A percentile compares a stretch with the other conserved stretches of the same genome.
phyloP scores from a whole-genome alignment of 2,888 invertebrate genomes.

The Nyleta sp. region DNA sequence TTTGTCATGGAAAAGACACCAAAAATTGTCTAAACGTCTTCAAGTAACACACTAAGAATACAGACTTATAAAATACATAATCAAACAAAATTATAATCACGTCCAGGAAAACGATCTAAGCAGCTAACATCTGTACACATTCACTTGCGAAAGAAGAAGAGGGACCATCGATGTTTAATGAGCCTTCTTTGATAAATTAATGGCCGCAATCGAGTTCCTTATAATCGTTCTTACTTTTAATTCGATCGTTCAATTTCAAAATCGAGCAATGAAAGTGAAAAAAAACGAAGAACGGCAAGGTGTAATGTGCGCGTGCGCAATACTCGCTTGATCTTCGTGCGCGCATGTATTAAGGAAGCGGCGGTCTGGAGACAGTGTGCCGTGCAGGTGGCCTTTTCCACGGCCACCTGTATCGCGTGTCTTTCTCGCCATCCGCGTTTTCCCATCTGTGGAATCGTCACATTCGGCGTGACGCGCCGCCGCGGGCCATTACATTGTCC shows the following conservation, averaged over 20 bases:
- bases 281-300: slow-evolving; percentile 2
- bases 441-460: slow-evolving; percentile 61
- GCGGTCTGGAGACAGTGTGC: slow-evolving; percentile 59
- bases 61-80: too few relatives aligned
- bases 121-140: too few relatives aligned
- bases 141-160: too few relatives aligned
- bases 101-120: too few relatives aligned
- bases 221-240: slow-evolving; percentile 41
- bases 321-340: slow-evolving; percentile 45
- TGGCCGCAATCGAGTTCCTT: slow-evolving; percentile 31
- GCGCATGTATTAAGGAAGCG: slow-evolving; percentile 55
- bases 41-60: too few relatives aligned
- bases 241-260: slow-evolving; percentile 40
- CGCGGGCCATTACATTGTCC: slow-evolving; percentile 40
- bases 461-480: slow-evolving; percentile 45
- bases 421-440: slow-evolving; percentile 65
- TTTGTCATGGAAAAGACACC: too few relatives aligned
- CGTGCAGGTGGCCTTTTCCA: slow-evolving; percentile 74
- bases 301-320: slow-evolving; percentile 53
- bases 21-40: too few relatives aligned
- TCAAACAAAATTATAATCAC: too few relatives aligned
- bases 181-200: slow-evolving; percentile 12
- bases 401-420: slow-evolving; percentile 72
- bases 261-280: slow-evolving; percentile 49
- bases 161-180: too few relatives aligned